phyloP scores from a whole-genome alignment of 1,140 invertebrate genomes.

The Ooceraea biroi region DNA sequence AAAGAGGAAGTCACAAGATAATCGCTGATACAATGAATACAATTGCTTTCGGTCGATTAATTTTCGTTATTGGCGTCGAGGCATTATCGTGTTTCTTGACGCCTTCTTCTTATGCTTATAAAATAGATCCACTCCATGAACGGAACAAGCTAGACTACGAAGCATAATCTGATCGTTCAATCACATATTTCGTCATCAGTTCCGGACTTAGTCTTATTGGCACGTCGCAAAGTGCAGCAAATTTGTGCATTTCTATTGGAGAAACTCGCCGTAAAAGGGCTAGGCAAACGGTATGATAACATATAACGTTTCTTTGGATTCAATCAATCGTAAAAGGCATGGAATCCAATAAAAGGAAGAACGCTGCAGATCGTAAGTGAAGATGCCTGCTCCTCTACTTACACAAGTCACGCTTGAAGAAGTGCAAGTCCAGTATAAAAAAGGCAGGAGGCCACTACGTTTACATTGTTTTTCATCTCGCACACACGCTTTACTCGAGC shows the following conservation, averaged over 20 bases:
- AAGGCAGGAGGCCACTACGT: slow-evolving; percentile 17
- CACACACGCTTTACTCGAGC: slow-evolving; percentile 6
- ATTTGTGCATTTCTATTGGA: slow-evolving; percentile 56
- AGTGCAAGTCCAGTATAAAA: slow-evolving; percentile 21
- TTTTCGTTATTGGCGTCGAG: not conserved
- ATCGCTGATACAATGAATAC: slow-evolving; percentile 19
- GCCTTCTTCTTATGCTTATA: slow-evolving; percentile 54
- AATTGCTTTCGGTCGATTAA: not conserved
- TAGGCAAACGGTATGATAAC: not conserved
- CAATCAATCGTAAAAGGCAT: slow-evolving; percentile 33
- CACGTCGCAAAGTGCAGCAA: slow-evolving; percentile 50
- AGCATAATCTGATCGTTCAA: slow-evolving; percentile 53
- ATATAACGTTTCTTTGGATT: slow-evolving; percentile 1
- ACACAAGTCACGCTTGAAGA: not conserved
- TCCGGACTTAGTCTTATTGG: slow-evolving; percentile 58
- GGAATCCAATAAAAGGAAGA: slow-evolving; percentile 34
- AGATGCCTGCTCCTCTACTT: not conserved
- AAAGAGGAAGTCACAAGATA: slow-evolving; percentile 16
- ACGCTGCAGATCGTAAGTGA: slow-evolving; percentile 4
- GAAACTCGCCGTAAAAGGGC: slow-evolving; percentile 26
- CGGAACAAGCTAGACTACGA: slow-evolving; percentile 17
- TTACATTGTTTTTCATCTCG: not conserved
- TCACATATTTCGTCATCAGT: slow-evolving; percentile 32
- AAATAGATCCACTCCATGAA: slow-evolving; percentile 15
- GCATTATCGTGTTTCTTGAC: not conserved